These are phyloP conservation scores for Eupithecia subfuscata DNA, from an alignment of 2,888 invertebrate genomes.

Conservation along the genomic window DNA sequence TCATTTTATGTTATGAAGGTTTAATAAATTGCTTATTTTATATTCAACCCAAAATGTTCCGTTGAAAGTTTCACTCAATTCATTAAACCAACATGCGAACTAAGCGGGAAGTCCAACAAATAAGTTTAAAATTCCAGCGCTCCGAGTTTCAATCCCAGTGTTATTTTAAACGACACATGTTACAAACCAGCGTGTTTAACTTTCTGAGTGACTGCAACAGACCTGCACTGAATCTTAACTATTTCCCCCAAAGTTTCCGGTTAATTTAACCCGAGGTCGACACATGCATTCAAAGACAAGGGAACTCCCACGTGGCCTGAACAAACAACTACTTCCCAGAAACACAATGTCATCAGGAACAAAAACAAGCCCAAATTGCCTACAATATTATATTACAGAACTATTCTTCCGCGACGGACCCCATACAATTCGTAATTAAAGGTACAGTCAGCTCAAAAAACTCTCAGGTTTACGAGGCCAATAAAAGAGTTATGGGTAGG, in stretches of 20 bases:
- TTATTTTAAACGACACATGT: slow-evolving; percentile 49
- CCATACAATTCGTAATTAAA: slow-evolving; percentile 55
- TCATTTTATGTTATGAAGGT: background rate
- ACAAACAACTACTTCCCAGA: slow-evolving; percentile 74
- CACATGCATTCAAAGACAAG: slow-evolving; percentile 69
- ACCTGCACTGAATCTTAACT: slow-evolving; percentile 77
- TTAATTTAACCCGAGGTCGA: slow-evolving; percentile 78
- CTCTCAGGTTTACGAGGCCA: slow-evolving; percentile 46
- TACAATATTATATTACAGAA: slow-evolving; percentile 57
- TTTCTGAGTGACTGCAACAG: slow-evolving; percentile 64
- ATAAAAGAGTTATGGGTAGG: slow-evolving; percentile 67
- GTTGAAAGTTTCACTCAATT: slow-evolving; percentile 30
- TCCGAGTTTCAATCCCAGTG: slow-evolving; percentile 42
- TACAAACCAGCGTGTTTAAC: slow-evolving; percentile 56
- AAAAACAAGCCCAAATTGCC: slow-evolving; percentile 76
- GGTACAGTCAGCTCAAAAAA: slow-evolving; percentile 50
- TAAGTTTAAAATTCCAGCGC: slow-evolving; percentile 46
- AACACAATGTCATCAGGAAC: slow-evolving; percentile 74
- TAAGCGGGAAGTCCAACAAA: slow-evolving; percentile 42
- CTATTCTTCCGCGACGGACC: slow-evolving; percentile 58
- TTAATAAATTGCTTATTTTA: slow-evolving; percentile 4
- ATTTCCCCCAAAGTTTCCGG: slow-evolving; percentile 79
- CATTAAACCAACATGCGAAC: slow-evolving; percentile 41
- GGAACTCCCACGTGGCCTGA: slow-evolving; percentile 74
- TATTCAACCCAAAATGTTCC: slow-evolving; percentile 21